phyloP scores from a whole-genome alignment of 2,797 vertebrate species.

The Chaetodon trifasciatus region DNA sequence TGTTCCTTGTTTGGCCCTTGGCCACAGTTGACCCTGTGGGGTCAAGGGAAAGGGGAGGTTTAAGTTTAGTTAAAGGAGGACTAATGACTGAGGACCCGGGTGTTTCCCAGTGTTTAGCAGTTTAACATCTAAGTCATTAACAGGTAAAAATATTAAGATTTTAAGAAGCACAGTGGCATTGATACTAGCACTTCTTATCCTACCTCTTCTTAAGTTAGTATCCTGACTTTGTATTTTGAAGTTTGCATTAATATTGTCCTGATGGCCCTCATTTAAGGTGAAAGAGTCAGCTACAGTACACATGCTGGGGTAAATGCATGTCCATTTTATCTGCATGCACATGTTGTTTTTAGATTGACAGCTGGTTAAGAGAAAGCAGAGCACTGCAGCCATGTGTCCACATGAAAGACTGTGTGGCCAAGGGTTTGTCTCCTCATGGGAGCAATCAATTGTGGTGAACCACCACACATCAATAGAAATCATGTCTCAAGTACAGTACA shows the following conservation, averaged over 20 bases:
- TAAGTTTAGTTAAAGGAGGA: constrained; percentile 17
- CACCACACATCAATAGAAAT: constrained; percentile 30
- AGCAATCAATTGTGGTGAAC: constrained; percentile 39
- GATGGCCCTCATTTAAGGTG: not conserved
- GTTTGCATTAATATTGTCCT: not conserved
- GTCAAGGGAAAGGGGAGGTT: constrained; percentile 35
- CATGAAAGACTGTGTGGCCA: constrained; percentile 8
- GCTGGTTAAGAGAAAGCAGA: not conserved
- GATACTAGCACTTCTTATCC: not conserved
- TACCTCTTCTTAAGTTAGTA: not conserved
- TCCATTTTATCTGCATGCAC: constrained; percentile 8
- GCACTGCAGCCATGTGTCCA: not conserved
- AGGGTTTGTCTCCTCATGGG: constrained; percentile 28
- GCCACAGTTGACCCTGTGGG: constrained; percentile 43
- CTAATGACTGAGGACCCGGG: constrained; percentile 9
- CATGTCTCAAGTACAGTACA: constrained; percentile 12
- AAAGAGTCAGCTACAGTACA: not conserved
- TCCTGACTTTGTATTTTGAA: not conserved
- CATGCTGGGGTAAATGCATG: not conserved
- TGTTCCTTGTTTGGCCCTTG: constrained; percentile 34
- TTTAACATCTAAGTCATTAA: not conserved
- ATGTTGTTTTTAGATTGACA: constrained; percentile 18
- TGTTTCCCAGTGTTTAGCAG: constrained; percentile 7
- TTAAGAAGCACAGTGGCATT: not conserved
- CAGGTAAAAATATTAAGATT: not conserved